Evolutionary conservation across 2,113 vertebrate genomes (phyloP).

Genomic region (Coracopsis vasa): DNA sequence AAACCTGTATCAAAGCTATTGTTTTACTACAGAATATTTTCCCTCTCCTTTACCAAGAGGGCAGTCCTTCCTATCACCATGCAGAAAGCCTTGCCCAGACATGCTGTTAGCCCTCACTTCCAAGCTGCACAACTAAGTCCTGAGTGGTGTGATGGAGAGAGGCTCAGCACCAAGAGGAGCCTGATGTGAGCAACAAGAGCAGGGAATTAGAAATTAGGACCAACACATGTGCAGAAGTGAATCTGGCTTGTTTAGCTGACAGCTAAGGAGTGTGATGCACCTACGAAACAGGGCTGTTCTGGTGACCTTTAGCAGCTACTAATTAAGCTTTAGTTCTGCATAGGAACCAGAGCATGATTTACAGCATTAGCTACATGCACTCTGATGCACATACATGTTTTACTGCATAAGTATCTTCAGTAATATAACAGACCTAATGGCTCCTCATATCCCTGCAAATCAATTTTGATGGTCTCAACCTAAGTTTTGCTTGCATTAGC

Average conservation of each 20-base stretch:
- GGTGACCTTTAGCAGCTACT: neutral
- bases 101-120: neutral
- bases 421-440: neutral
- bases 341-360: neutral
- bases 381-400: neutral
- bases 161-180: neutral
- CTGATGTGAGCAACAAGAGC: neutral
- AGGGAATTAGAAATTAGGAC: neutral
- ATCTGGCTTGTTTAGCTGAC: neutral
- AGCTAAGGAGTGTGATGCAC: neutral
- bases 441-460: neutral
- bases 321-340: neutral
- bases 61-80: rapidly evolving
- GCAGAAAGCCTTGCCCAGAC: neutral
- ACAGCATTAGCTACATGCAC: neutral
- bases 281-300: neutral
- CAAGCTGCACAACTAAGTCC: neutral
- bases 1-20: neutral
- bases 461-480: neutral
- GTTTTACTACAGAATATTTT: neutral
- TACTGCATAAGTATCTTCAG: neutral
- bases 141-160: neutral
- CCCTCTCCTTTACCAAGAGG: neutral
- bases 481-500: neutral
- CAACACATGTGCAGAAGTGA: neutral